phyloP scores from a whole-genome alignment of 2,888 invertebrate genomes.

The Caenorhabditis sinica region DNA sequence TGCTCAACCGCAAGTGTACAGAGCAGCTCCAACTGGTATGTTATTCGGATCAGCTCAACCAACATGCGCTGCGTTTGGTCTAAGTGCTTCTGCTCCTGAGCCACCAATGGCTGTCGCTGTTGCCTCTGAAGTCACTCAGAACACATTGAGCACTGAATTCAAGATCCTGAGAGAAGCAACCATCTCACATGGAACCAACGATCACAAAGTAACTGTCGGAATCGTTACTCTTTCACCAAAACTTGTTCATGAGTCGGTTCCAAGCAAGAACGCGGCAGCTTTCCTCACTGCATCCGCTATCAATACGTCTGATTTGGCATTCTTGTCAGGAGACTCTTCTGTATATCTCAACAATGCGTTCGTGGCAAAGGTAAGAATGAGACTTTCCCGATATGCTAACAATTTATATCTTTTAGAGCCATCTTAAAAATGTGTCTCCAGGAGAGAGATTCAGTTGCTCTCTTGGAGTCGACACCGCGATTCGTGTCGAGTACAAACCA shows the following conservation, averaged over 20 bases:
- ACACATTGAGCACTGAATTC: slow-evolving; percentile 83
- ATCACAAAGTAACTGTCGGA: slow-evolving; percentile 84
- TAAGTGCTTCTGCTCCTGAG: not conserved
- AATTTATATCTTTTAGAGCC: slow-evolving; percentile 56
- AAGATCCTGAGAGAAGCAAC: slow-evolving; percentile 82
- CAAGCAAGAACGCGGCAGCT: slow-evolving; percentile 79
- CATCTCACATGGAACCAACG: slow-evolving; percentile 83
- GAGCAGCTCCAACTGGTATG: not conserved
- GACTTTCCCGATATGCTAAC: not conserved
- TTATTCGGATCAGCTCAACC: not conserved
- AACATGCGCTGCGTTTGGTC: too few relatives aligned
- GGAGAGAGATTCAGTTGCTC: slow-evolving; percentile 84
- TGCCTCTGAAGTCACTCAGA: slow-evolving; percentile 73
- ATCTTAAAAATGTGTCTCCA: slow-evolving; percentile 83
- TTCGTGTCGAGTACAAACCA: slow-evolving; percentile 84
- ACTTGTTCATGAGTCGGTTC: slow-evolving; percentile 83
- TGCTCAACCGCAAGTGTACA: not conserved
- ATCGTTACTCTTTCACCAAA: slow-evolving; percentile 83
- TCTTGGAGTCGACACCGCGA: slow-evolving; percentile 84
- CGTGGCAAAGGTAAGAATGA: slow-evolving; percentile 70
- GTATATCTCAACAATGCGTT: slow-evolving; percentile 79
- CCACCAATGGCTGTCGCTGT: slow-evolving; percentile 43
- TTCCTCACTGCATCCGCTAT: slow-evolving; percentile 76
- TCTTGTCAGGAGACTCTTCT: slow-evolving; percentile 76
- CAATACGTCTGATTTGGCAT: slow-evolving; percentile 76